Conservation (phyloP, 2,797 vertebrate genomes). For the Xiphorhynchus erythropygius region DNA sequence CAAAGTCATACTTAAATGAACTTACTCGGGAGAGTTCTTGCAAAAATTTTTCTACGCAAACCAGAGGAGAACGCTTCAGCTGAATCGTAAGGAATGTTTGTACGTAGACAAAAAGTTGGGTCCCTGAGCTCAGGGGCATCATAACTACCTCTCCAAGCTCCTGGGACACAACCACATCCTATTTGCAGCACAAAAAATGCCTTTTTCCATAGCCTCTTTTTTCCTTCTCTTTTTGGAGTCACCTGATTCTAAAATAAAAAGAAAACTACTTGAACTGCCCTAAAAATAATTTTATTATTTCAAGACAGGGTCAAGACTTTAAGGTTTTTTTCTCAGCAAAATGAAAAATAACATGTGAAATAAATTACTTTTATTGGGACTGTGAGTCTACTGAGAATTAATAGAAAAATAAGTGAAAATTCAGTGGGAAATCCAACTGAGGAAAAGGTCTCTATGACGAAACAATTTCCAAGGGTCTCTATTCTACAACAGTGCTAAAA, state of each 20-base stretch:
- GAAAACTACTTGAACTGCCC: not conserved
- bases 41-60: slow-evolving; percentile 9
- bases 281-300: slow-evolving; percentile 18
- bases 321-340: slow-evolving; percentile 7
- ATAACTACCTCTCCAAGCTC: not conserved
- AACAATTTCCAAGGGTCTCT: not conserved
- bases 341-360: slow-evolving; percentile 52
- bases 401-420: not conserved
- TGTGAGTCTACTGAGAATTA: slow-evolving; percentile 1
- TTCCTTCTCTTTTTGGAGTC: not conserved
- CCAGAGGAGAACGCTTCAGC: not conserved
- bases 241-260: not conserved
- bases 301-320: not conserved
- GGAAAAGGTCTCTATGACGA: not conserved
- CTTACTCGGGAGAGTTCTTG: not conserved
- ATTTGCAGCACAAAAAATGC: slow-evolving; percentile 2
- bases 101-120: not conserved
- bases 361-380: slow-evolving; percentile 18
- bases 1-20: slow-evolving; percentile 14
- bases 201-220: not conserved
- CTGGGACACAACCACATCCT: not conserved
- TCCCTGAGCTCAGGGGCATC: not conserved
- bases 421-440: not conserved
- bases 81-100: not conserved
- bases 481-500: not conserved